Base-by-base conservation (phyloP, 2,888 invertebrate genomes). In the Drosophila demipolita region DNA sequence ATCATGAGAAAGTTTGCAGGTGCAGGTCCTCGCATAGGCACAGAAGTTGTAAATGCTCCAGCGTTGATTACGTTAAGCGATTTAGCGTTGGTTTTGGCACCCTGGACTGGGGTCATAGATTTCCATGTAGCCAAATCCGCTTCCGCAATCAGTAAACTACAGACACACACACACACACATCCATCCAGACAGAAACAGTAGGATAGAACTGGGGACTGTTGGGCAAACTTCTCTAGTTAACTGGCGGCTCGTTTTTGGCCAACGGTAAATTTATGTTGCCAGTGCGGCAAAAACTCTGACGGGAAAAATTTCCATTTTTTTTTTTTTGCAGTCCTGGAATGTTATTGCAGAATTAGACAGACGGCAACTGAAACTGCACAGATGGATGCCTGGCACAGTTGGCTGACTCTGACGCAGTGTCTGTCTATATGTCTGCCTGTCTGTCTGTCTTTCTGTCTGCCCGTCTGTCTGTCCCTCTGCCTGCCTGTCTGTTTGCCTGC, bases 81-180 rank as follows among this genome's bases (percentile, higher is more conserved):
- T 84, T 88, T 83, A 83, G 84, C 69, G 69, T 63, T 54, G 60
- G 66, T 63, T 68, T 52, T 64, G 54, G 60, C 77, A 65, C 67
- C 63, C 66, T 49, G 36, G 33, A 57, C 40, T 50, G 67, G 66
- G 72, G 54, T 73, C 81, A 78, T 84, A 83, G 89, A 86, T 84
- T 86, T 89, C 74, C 85, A 82, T 80, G 75, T 82, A 84, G 80
- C 89, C 85, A 84, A 85, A 85, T 85, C 85, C 89, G 85, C 85
- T 85, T 85, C 89, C 85, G 85, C 85, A 85, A 85, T 85, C 85
- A 89, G 87, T 89, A 89, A 85, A 87, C 87, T 87, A 75, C 87
- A 87, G 80, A 79, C 83, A 67, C 61, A 33, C 32, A 45, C 36
- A 60, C 35, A 50, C 53, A 26, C 29, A 20, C 20, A 52, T 11